phyloP scores from a whole-genome alignment of 1,140 invertebrate genomes.

The Papilio machaon region DNA sequence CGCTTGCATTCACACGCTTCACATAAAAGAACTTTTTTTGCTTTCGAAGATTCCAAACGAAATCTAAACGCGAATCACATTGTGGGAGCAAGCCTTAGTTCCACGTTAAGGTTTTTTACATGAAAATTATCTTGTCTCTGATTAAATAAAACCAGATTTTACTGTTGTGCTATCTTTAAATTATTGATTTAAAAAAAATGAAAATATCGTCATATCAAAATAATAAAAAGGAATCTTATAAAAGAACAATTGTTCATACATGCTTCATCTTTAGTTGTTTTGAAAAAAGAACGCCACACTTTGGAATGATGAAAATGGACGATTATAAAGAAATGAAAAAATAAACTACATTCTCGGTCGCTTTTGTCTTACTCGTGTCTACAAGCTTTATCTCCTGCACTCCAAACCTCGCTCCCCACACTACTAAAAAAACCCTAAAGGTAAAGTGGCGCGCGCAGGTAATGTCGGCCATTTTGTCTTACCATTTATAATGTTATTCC shows the following conservation, averaged over 20 bases:
- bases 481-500: constrained; percentile 66
- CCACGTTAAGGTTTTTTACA: constrained; percentile 53
- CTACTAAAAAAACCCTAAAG: constrained; percentile 57
- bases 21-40: constrained; percentile 70
- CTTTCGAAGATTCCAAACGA: constrained; percentile 59
- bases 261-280: background rate
- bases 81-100: constrained; percentile 66
- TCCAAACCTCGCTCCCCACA: constrained; percentile 55
- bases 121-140: constrained; percentile 40
- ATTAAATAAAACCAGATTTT: constrained; percentile 34
- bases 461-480: constrained; percentile 70
- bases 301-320: constrained; percentile 62
- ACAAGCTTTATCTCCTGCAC: constrained; percentile 71
- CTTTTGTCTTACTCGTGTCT: constrained; percentile 78
- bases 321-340: constrained; percentile 75
- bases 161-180: too few species aligned
- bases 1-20: constrained; percentile 66
- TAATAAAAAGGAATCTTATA: background rate
- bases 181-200: too few species aligned
- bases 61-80: constrained; percentile 71
- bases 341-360: constrained; percentile 70
- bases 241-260: constrained; percentile 19
- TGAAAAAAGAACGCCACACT: constrained; percentile 62
- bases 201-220: constrained; percentile 3
- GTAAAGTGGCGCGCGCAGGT: constrained; percentile 70